Base-by-base conservation (phyloP, 1,140 invertebrate genomes). In the Aethina tumida region DNA sequence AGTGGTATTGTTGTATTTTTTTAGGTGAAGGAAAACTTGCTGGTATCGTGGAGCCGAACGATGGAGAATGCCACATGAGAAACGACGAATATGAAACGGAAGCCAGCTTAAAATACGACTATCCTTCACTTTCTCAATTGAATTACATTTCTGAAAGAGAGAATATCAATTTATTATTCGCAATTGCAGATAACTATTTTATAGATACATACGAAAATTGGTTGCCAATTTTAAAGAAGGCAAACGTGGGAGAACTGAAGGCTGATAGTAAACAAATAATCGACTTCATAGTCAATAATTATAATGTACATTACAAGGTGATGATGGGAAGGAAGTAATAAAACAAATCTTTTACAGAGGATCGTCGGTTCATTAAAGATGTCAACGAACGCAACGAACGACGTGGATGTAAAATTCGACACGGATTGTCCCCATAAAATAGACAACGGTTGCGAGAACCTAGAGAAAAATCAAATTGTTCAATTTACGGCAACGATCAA, bases 141-240 rank as follows among this genome's bases (percentile, higher is more conserved):
- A 88, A 88, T 62, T 69, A 56, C 30, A 38, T 57, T 8, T 55
- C 95, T 15, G 90, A 89, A 54, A 79, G 97, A 55, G 87, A 95
- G 55, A 81, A 90, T 13, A 92, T 98, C 36, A 97, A 97, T 61
- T 74, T 99, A 27, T 97, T 99, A 48, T 99, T 98, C 73, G 96
- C 96, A 12, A 92, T 98, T 10, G 96, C 90, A 57, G 72, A 81
- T 39, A 66, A 69, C 6, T 77, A 95, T 10, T 12, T 38, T 4
- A 12, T 32, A 2, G 12, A 28, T 10, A 9, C 24, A 15, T 99
- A 98, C 65, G 72, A 87, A 46, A 72, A 77, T 52, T 67, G 97
- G 2, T 79, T 73, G 21, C 66, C 76, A 21, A 75, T 82, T 43
- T 83, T 87, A 47, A 83, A 85, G 68, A 86, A 79, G 53, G 77